Base-by-base conservation (phyloP, 35 echinoderm and acorn worm genomes). In the Hemicentrotus pulcherrimus region DNA sequence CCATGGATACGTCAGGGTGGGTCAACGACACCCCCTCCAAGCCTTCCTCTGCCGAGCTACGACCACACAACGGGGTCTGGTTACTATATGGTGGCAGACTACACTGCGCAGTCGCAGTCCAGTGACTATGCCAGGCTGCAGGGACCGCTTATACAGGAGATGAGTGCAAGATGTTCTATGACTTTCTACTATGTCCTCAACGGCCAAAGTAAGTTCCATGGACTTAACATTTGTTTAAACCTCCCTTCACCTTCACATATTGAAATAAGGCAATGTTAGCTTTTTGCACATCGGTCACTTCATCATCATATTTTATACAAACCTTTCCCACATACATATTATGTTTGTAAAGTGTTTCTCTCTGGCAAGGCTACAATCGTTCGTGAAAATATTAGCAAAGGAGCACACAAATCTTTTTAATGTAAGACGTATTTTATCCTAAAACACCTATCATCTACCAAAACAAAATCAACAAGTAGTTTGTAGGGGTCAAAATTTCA, bases 181-280 rank as follows among this genome's bases (percentile, higher is more conserved):
- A 91, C 31, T 18, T 94, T 97, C 91, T 97, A 95, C 94, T 97
- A 96, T 94, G 94, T 95, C 48, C 59, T 97, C 30, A 60, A 46
- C 32, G 97, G 97, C 9, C 19, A 46, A 14, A 52, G 96, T 97
- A 30, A 97, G 96, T 97, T 18, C 48, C 71, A 90, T 41, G 35
- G 35, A 3, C 35, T 41, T 3, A 41, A 1, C 0, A 41, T 41
- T 41, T 41, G 0, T 41, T n/a, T n/a, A n/a, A n/a, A 41, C 3
- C 35, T 41, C 35, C 35, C 35, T 3, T 41, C 35, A 41, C 35
- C 35, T 3, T 41, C 35, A 41, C 35, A 41, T 41, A 41, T 41
- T 41, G 35, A 41, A 41, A 41, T 41, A 41, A 0, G 35, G 35
- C 35, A 41, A 41, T 41, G 35, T 41, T 41, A 85, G 70, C 30